Base-by-base conservation (phyloP, 2,113 vertebrate species). In the Atlantisia rogersi region DNA sequence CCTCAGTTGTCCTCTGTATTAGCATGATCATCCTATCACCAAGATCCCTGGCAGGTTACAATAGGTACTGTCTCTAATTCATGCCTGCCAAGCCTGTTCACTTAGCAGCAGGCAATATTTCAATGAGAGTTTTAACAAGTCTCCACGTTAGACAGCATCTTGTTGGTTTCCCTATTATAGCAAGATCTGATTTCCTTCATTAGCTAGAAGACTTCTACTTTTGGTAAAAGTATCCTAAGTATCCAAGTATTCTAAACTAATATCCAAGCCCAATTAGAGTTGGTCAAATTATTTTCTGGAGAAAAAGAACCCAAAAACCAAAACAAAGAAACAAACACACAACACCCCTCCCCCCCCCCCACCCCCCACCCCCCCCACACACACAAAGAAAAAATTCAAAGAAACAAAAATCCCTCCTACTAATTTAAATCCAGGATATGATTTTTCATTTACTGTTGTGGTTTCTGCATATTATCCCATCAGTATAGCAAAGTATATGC, bases 121-220 rank as follows among this genome's bases (percentile, higher is more conserved):
- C 86, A 73, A 26, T 52, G 21, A 69, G 42, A 77, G 21, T 68
- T 90, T 95, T 91, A 96, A 70, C 44, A 95, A 90, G 18, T 67
- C 11, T 82, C 75, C 39, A 46, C 12, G 42, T 82, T 89, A 90
- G 68, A 81, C 52, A 85, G 15, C 22, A 83, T 71, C 60, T 76
- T 91, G 22, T 56, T 75, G 40, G 9, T 71, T 91, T 83, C 64
- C 39, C 90, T 55, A 59, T 90, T 82, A 82, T 6, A 90, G 20
- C 22, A 80, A 58, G 17, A 79, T 67, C 62, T 90, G 60, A 80
- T 92, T 95, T 91, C 53, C 53, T 84, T 90, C 71, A 70, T 73
- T 95, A 96, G n/a, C 52, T 58, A n/a, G 18, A 77, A 79, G 42
- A 60, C 31, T 81, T 78, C 6, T 70, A 31, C 60, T 53, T 44